Percentiles rank a stretch among this genome's conserved stretches.
phyloP scores from a whole-genome alignment of 2,888 invertebrate genomes.

The Tolmerus cingulatus region DNA sequence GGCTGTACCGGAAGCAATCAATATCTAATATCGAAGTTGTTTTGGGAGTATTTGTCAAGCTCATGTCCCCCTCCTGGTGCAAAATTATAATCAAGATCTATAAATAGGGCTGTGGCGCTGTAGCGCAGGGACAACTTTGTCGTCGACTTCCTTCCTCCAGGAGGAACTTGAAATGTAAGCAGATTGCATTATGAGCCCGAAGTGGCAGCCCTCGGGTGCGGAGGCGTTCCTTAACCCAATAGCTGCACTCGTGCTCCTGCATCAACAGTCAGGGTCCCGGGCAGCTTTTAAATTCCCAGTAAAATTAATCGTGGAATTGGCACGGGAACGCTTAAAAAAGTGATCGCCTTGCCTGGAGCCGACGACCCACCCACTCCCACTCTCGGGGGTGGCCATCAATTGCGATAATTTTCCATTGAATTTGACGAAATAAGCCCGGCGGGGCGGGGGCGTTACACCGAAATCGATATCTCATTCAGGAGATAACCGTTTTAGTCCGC shows the following conservation, averaged over 20 bases:
- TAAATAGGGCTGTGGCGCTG: not conserved
- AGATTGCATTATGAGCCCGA: constrained; percentile 1
- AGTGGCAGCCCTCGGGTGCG: not conserved
- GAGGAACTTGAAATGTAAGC: constrained; percentile 11
- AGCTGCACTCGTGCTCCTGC: not conserved
- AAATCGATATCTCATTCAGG: constrained; percentile 34
- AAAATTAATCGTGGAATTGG: constrained; percentile 26
- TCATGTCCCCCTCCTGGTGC: not conserved
- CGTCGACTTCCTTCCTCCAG: not conserved
- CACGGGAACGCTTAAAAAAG: constrained; percentile 21
- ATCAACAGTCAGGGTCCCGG: constrained; percentile 4
- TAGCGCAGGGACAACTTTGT: not conserved
- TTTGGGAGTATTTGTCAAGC: constrained; percentile 24
- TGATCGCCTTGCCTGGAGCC: not conserved
- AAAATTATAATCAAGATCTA: constrained; percentile 17
- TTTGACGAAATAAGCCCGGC: constrained; percentile 13
- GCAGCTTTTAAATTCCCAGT: constrained; percentile 8
- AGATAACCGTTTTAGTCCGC: constrained; percentile 30
- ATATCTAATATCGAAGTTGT: constrained; percentile 24
- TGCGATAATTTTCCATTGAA: constrained; percentile 26
- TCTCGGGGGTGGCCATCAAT: not conserved
- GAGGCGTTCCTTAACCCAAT: not conserved
- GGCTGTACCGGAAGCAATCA: constrained; percentile 13
- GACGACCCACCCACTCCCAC: not conserved
- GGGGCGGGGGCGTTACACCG: not conserved